phyloP scores from a whole-genome alignment of 2,113 vertebrate species.

The Bubo blakistoni region DNA sequence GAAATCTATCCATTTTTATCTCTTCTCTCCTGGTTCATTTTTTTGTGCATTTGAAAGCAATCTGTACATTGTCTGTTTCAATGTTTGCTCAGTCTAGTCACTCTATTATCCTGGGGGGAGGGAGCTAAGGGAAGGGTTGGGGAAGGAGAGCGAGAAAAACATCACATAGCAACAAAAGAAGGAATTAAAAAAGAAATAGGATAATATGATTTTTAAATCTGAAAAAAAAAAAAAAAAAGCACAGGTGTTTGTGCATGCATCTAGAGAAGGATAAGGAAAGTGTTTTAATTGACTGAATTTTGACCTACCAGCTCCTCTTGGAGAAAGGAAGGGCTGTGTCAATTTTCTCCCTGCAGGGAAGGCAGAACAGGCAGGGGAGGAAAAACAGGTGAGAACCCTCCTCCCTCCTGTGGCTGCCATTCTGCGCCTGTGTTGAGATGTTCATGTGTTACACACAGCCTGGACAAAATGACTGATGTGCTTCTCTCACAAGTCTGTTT shows the following conservation, averaged over 20 bases:
- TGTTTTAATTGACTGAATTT: not conserved
- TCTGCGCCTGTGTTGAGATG: not conserved
- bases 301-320: not conserved
- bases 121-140: not conserved
- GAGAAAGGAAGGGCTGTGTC: not conserved
- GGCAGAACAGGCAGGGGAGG: not conserved
- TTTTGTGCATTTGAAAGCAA: not conserved
- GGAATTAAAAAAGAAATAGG: not conserved
- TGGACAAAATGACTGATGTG: not conserved
- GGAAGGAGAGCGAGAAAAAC: not conserved
- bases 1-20: not conserved
- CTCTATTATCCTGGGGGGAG: not conserved
- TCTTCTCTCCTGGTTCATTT: not conserved
- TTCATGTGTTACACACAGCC: not conserved
- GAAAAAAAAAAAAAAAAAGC: not conserved
- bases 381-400: not conserved
- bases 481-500: not conserved
- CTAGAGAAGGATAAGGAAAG: not conserved
- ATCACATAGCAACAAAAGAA: not conserved
- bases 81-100: not conserved
- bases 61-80: not conserved
- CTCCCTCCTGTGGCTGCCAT: not conserved
- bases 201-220: not conserved
- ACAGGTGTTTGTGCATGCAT: not conserved
- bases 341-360: not conserved